A percentile compares a stretch with the other conserved stretches of the same genome.
Conservation (phyloP, 2,888 invertebrate genomes). For the Steinernema scapterisci region DNA sequence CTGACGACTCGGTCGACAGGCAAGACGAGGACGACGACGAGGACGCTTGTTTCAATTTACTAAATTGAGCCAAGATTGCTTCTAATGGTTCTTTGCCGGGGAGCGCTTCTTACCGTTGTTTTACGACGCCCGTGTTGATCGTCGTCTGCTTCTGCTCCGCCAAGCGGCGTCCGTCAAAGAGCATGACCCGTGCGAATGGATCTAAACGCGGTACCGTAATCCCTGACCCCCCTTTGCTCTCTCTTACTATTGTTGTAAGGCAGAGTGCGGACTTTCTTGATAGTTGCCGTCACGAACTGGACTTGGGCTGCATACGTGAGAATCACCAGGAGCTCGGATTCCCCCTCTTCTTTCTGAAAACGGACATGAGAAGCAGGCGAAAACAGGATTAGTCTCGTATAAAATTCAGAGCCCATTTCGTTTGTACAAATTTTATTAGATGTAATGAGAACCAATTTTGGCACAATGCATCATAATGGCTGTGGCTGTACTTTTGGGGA, state of each 20-base stretch:
- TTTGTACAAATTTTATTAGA: no score
- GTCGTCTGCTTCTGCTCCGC: slow-evolving; percentile 63
- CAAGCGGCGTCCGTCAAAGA: slow-evolving; percentile 60
- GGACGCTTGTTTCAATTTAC: slow-evolving; percentile 36
- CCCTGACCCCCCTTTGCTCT: no score
- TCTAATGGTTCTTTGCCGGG: not conserved
- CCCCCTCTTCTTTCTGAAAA: slow-evolving; percentile 32
- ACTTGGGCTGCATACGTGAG: slow-evolving; percentile 61
- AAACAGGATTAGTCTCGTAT: no score
- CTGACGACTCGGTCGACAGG: slow-evolving; percentile 44
- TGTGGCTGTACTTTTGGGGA: no score
- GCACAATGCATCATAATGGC: no score
- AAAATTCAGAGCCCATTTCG: no score
- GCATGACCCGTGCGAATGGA: slow-evolving; percentile 58
- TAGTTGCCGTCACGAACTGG: slow-evolving; percentile 64
- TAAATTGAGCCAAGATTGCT: not conserved
- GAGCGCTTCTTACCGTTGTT: slow-evolving; percentile 17
- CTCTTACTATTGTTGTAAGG: slow-evolving; percentile 53
- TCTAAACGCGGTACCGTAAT: slow-evolving; percentile 38
- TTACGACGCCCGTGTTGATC: slow-evolving; percentile 50
- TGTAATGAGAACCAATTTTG: no score
- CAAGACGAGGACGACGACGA: slow-evolving; percentile 50
- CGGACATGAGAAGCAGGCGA: no score
- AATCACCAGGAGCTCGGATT: slow-evolving; percentile 59
- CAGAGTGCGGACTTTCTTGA: slow-evolving; percentile 60